Evolutionary conservation across 2,113 vertebrate species (phyloP), one percentile per base, ranked within the genome.

Genomic region (Verasper variegatus): DNA sequence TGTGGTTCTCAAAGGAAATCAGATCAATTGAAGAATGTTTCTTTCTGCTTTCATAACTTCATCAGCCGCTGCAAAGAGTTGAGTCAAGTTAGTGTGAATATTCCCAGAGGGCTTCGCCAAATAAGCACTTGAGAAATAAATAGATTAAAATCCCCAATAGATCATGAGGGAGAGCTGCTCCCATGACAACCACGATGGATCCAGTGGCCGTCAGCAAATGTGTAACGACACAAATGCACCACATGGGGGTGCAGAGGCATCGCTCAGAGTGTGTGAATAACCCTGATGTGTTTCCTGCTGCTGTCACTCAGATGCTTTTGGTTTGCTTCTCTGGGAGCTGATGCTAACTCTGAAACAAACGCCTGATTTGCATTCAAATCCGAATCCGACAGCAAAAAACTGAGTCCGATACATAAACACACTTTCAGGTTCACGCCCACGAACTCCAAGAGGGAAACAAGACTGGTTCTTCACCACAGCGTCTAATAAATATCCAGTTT

Each of bases 181-280:
- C 31, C 7, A 31, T 58, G 18, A 57, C 51, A 56, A 23, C 37
- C 5, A 24, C 6, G 8, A 3, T 23, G 0, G 18, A 20, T 45
- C 8, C 14, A 11, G 7, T 17, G 12, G 3, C 5, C 1, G 4
- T 13, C 6, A 4, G 26, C 1, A 47, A 31, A 51, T 5, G 3
- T 90, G 87, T 81, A 76, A 74, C 2, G 35, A n/a, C 18, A 37
- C 2, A 0, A 5, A 20, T 13, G 0, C 27, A 55, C 90, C 91
- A 91, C 90, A 76, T 71, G 90, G 77, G 83, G 88, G 90, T 23
- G 87, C 74, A 81, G 84, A 84, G 18, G 31, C 69, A 74, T 71
- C 47, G 78, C 20, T 51, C 3, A 12, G 40, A 12, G 40, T 42
- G 40, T 11, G 37, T 42, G 40, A 42, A 12, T 42, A 12, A 42